These are phyloP conservation scores for Caenorhabditis macrosperma DNA, from an alignment of 2,888 invertebrate species.

Conservation along the genomic window DNA sequence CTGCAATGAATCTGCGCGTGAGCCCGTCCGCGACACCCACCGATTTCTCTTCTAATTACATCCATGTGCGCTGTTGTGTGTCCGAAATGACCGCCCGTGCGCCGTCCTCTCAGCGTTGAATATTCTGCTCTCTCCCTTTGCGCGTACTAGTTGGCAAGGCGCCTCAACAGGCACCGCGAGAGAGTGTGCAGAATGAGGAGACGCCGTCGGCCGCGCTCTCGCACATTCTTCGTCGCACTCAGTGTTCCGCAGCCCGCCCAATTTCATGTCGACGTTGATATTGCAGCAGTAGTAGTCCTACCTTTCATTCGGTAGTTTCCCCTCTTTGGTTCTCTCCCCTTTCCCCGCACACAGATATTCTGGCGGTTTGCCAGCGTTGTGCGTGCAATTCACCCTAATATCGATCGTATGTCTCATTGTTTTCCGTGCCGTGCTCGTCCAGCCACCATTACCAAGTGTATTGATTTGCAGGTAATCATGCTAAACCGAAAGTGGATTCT, in stretches of 20 bases:
- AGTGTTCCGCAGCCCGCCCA: conserved; percentile 33
- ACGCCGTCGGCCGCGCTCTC: conserved; percentile 36
- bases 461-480: conserved; percentile 44
- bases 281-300: neutral
- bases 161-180: conserved; percentile 2
- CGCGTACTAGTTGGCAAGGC: conserved; percentile 36
- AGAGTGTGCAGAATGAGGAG: conserved; percentile 3
- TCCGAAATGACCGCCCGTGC: conserved; percentile 26
- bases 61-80: neutral
- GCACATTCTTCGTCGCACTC: conserved; percentile 41
- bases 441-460: neutral
- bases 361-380: neutral
- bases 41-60: conserved; percentile 21
- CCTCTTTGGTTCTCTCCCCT: neutral
- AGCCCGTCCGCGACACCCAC: neutral
- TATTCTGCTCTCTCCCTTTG: conserved; percentile 34
- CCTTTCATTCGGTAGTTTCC: neutral
- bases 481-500: conserved; percentile 35
- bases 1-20: conserved; percentile 1
- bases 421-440: neutral
- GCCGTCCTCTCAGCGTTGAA: conserved; percentile 36
- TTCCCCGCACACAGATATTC: neutral
- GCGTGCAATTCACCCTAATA: neutral
- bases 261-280: conserved; percentile 21
- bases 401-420: conserved; percentile 9